These are phyloP conservation scores for Seira ritae DNA, from an alignment of 2,888 invertebrate genomes.

Conservation along the genomic window DNA sequence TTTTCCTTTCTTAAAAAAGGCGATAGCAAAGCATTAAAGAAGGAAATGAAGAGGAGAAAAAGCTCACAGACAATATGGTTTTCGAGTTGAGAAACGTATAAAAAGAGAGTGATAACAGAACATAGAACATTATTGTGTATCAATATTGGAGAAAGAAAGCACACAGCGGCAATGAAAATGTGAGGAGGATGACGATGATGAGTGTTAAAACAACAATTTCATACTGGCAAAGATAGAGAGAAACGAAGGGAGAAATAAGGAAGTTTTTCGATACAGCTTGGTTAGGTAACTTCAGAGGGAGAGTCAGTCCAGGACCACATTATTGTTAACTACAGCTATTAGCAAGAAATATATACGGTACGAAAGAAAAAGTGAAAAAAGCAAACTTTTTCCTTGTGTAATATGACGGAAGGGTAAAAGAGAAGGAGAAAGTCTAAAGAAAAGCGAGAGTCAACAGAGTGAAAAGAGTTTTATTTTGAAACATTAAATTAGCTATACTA, in stretches of 20 bases:
- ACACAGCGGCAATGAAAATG: neutral
- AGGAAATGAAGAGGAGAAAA: constrained; percentile 42
- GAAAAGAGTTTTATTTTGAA: constrained; percentile 24
- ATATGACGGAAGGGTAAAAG: neutral
- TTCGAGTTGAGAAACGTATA: neutral
- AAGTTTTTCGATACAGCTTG: constrained; percentile 31
- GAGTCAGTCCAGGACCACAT: constrained; percentile 18
- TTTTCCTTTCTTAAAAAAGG: constrained; percentile 12
- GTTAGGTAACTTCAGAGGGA: neutral
- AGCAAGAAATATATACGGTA: neutral
- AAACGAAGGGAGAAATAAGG: constrained; percentile 20
- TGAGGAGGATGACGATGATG: constrained; percentile 28
- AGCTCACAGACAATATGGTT: neutral
- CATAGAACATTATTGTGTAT: constrained; percentile 45
- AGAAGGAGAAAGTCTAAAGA: constrained; percentile 25
- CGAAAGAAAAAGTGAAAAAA: neutral
- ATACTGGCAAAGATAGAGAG: neutral
- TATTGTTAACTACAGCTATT: neutral
- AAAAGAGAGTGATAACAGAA: neutral
- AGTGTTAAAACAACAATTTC: constrained; percentile 10
- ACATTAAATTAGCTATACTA: constrained; percentile 58
- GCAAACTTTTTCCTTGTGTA: neutral
- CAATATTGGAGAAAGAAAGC: constrained; percentile 34
- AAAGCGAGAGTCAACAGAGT: constrained; percentile 3
- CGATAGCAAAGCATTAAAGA: constrained; percentile 15